Conservation (phyloP, 2,113 vertebrate genomes). For the Cromileptes altivelis region DNA sequence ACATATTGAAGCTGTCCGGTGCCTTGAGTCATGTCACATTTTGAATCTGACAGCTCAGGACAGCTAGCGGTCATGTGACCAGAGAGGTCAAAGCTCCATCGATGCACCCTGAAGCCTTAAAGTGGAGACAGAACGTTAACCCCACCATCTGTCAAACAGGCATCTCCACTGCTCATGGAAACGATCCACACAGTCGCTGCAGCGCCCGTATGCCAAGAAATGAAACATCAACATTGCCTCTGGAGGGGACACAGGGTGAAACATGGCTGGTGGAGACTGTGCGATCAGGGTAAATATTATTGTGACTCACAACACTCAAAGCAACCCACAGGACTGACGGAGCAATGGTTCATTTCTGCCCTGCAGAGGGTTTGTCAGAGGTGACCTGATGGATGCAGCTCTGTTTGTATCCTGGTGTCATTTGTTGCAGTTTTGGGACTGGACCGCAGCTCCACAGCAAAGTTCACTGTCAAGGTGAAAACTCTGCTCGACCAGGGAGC, state of each 20-base stretch:
- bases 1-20: conserved; percentile 58
- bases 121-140: conserved; percentile 7
- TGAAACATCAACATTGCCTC: conserved; percentile 61
- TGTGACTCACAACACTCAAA: conserved; percentile 49
- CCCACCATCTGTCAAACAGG: conserved; percentile 23
- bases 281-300: conserved; percentile 58
- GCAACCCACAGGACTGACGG: conserved; percentile 25
- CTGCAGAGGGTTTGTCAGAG: conserved; percentile 38
- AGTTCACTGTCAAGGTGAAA: conserved; percentile 14
- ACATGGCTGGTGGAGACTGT: conserved; percentile 43
- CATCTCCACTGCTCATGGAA: conserved; percentile 41
- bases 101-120: background rate
- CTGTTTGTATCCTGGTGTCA: conserved; percentile 21
- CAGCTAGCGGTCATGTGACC: conserved; percentile 11
- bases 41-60: conserved; percentile 27
- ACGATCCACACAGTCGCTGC: conserved; percentile 55
- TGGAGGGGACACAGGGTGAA: conserved; percentile 52
- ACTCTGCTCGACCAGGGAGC: background rate
- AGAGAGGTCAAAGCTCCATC: conserved; percentile 39
- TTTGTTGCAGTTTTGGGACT: conserved; percentile 8
- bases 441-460: background rate
- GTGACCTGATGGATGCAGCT: conserved; percentile 38
- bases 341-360: conserved; percentile 41
- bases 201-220: conserved; percentile 45
- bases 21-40: conserved; percentile 45